A percentile compares a stretch with the other conserved stretches of the same genome.
Conservation (phyloP, 2,888 invertebrate genomes). For the Trissolcus brochymenae region DNA sequence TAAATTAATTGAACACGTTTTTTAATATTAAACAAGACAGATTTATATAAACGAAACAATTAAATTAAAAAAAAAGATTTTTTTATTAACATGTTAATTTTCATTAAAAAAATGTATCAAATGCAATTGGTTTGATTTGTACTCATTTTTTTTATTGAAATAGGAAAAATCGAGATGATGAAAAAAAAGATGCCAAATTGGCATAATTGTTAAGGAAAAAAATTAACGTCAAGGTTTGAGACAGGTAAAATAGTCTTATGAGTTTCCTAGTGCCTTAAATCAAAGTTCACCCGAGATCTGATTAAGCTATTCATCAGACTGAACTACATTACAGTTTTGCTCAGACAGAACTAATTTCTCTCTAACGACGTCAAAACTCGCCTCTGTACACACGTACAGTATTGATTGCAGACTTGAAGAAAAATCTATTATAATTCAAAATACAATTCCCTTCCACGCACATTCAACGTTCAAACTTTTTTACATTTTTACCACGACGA, state of each 20-base stretch:
- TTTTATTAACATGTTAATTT: too few species aligned
- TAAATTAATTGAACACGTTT: too few species aligned
- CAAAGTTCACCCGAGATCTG: constrained; percentile 65
- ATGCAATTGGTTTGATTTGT: too few species aligned
- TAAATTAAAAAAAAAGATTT: too few species aligned
- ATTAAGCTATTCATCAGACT: constrained; percentile 66
- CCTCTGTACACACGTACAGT: constrained; percentile 34
- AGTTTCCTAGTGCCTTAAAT: constrained; percentile 53
- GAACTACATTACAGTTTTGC: constrained; percentile 58
- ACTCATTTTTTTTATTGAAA: too few species aligned
- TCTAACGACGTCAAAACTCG: constrained; percentile 65
- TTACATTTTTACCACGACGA: too few species aligned
- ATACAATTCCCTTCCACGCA: too few species aligned
- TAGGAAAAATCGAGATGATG: not conserved
- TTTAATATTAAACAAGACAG: too few species aligned
- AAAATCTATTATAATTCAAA: too few species aligned
- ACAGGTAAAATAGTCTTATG: constrained; percentile 59
- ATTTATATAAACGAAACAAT: too few species aligned
- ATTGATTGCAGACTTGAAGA: constrained; percentile 33
- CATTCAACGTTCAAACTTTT: too few species aligned
- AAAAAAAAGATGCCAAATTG: constrained; percentile 7
- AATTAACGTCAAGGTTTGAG: constrained; percentile 30
- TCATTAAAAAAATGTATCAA: not conserved
- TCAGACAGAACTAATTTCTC: constrained; percentile 65
- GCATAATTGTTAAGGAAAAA: constrained; percentile 12